Conservation (phyloP, 92 coral and sea anemone genomes). For the Anthopleura xanthogrammica region DNA sequence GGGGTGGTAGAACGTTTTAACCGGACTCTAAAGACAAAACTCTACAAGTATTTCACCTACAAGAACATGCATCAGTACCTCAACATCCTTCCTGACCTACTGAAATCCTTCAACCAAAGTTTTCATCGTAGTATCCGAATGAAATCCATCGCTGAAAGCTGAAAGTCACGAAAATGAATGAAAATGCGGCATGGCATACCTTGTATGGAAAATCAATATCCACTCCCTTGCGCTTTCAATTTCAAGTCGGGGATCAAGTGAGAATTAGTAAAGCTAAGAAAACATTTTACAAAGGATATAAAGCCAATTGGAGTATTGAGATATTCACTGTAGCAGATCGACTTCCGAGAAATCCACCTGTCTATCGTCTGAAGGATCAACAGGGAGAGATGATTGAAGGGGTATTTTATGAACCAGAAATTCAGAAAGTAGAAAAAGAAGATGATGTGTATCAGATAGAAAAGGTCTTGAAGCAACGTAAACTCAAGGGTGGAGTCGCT, state of each 20-base stretch:
- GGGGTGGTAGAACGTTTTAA: constrained; percentile 25
- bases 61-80: too few species aligned
- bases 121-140: constrained; percentile 40
- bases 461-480: constrained; percentile 32
- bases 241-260: constrained; percentile 31
- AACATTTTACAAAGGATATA: constrained; percentile 28
- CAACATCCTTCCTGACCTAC: too few species aligned
- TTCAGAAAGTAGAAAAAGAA: constrained; percentile 33
- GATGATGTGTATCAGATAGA: constrained; percentile 43
- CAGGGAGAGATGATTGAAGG: constrained; percentile 41
- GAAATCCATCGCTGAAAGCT: constrained; percentile 12
- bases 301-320: constrained; percentile 39
- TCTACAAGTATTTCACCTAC: too few species aligned
- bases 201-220: constrained; percentile 31
- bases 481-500: constrained; percentile 25
- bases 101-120: constrained; percentile 32
- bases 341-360: constrained; percentile 29
- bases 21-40: too few species aligned
- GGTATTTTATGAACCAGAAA: constrained; percentile 38
- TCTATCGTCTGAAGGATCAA: constrained; percentile 32
- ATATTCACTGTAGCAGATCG: constrained; percentile 37
- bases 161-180: constrained; percentile 20
- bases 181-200: constrained; percentile 34
- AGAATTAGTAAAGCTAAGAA: constrained; percentile 23
- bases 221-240: constrained; percentile 19